Base-by-base conservation (phyloP, 2,797 vertebrate genomes). In the Microctenopoma lineatum region DNA sequence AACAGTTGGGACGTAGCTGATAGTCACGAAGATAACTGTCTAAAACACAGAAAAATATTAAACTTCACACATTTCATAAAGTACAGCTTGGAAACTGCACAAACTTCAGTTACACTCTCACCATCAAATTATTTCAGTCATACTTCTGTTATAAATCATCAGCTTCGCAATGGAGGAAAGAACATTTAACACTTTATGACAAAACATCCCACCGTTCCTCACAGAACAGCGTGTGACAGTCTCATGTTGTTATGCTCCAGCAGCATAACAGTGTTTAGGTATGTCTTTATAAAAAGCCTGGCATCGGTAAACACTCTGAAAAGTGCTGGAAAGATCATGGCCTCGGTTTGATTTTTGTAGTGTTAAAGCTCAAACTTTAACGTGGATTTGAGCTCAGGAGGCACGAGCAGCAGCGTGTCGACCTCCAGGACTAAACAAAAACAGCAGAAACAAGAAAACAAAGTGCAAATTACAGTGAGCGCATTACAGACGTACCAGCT, bases 1-100 rank as follows among this genome's bases (percentile, higher is more conserved):
- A 27, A 9, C 32, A 50, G 18, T 5, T 3, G 16, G 26, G 25
- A 34, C 32, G 2, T 34, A 34, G 9, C 32, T 34, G 32, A 34
- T 25, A 13, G 13, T 26, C 34, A 9, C 13, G 29, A 1, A 21
- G 18, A 61, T 18, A 45, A 50, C 9, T 12, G 62, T 54, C 2
- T 58, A 9, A 44, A 62, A 66, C 13, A 38, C 18, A 47, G 39
- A 21, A 32, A 66, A 34, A 5, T 7, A 16, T 29, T 14, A 53
- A 55, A 25, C 14, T 50, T 29, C 3, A 55, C 36, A 71, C 47
- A 54, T 60, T 79, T 81, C 75, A 78, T 73, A 42, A 70, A 57
- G 57, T 12, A 21, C 32, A 52, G 61, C 67, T 76, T 61, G 26
- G 44, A 63, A 80, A 65, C 44, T 26, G 36, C 57, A 62, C 53